Conservation (phyloP, 2,888 invertebrate species). For the Stictocephala bisonia region DNA sequence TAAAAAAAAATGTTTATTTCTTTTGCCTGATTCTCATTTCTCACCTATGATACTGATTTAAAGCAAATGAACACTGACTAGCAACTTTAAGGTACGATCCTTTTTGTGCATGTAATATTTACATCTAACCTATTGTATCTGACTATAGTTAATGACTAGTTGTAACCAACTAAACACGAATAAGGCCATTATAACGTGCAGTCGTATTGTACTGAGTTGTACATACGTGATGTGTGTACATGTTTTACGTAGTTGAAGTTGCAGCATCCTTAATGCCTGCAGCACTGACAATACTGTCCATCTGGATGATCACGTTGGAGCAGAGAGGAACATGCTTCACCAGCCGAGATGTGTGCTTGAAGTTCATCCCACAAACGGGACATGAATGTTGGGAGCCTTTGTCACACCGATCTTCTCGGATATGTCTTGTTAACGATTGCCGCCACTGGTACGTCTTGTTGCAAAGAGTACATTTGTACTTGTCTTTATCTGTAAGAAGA, state of each 20-base stretch:
- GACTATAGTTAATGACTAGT: no score
- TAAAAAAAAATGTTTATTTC: no score
- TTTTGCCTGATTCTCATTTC: no score
- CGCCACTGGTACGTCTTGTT: constrained; percentile 79
- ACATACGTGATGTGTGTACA: no score
- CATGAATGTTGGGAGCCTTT: constrained; percentile 75
- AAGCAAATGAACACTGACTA: no score
- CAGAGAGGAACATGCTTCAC: constrained; percentile 56
- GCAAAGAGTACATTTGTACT: constrained; percentile 65
- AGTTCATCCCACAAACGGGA: constrained; percentile 66
- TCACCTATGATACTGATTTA: no score
- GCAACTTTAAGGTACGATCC: no score
- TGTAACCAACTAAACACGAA: no score
- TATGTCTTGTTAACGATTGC: constrained; percentile 67
- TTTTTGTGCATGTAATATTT: no score
- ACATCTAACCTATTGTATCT: no score
- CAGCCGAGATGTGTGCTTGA: constrained; percentile 61
- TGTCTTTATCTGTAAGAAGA: constrained; percentile 13
- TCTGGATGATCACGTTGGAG: constrained; percentile 34
- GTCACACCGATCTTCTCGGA: constrained; percentile 69
- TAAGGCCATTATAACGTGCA: no score
- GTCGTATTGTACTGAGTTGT: no score
- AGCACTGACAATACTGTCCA: constrained; percentile 24
- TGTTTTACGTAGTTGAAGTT: constrained; percentile 19
- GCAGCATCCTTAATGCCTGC: background rate